Base-by-base conservation (phyloP, 1,140 invertebrate species). In the Harlomillsia oculata region DNA sequence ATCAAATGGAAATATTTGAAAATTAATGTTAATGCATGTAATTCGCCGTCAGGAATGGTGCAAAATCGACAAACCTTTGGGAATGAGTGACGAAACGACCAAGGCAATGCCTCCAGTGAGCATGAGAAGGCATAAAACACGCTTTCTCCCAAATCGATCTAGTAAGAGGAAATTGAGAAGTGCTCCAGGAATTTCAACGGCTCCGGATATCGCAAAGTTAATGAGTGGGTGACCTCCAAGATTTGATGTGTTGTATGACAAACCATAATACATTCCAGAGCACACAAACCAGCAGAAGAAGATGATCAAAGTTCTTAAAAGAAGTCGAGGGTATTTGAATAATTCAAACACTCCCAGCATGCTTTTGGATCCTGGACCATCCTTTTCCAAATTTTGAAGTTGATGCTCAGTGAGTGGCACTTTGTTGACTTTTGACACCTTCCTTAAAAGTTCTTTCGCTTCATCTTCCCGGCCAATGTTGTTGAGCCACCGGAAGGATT, bases 401-500 rank as follows among this genome's bases (percentile, higher is more conserved):
- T 75, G 69, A 30, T 81, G 76, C 5, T 72, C 71, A 0, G 77
- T 68, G 21, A 85, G 71, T 1, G 74, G 69, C 6, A 81, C 76
- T 53, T 79, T 77, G 67, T 85, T 85, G 67, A 80, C 79, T 41
- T 74, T 77, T 0, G 84, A 83, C 1, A 82, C 84, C 52, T 75
- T 78, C 63, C 81, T 76, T 2, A 90, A 73, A 3, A 84, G 74
- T 46, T 73, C 72, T 26, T 82, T 79, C 0, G 85, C 86, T 72
- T 85, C 80, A 14, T 81, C 76, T 14, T 76, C 72, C 26, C 81
- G 76, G n/a, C 82, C 82, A 69, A 87, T 84, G 2, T 82, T 80
- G 21, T 89, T 68, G 14, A 89, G 69, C 87, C 87, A 90, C 58
- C 87, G 76, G 1, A 82, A 80, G 4, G 85, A 89, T 70, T 89